Conservation (phyloP, 2,888 invertebrate genomes). For the Melieria picta region DNA sequence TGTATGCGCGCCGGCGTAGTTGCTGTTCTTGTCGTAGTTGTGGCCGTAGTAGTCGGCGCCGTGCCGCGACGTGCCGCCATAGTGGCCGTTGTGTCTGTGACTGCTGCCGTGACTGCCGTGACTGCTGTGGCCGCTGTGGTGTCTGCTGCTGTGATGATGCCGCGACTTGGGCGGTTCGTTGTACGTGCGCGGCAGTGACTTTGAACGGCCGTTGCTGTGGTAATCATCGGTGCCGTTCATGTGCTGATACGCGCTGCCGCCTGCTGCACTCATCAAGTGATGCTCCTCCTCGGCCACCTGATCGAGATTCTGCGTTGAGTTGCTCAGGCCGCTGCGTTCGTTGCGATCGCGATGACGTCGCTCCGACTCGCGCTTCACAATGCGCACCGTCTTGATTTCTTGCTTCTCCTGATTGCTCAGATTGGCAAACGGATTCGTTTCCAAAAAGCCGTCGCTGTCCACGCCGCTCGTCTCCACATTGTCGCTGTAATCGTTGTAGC, state of each 20-base stretch:
- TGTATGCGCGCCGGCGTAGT: conserved; percentile 48
- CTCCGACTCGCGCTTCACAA: conserved; percentile 92
- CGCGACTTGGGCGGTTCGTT: conserved; percentile 55
- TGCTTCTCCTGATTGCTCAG: conserved; percentile 81
- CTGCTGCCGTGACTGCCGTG: too few relatives aligned
- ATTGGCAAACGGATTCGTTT: conserved; percentile 67
- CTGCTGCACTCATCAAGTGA: conserved; percentile 40
- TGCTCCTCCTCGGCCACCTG: conserved; percentile 66
- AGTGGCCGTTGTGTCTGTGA: conserved; percentile 47
- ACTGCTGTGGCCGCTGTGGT: conserved; percentile 45
- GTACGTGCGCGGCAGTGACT: conserved; percentile 69
- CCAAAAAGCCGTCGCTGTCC: conserved; percentile 64
- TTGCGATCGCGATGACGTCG: conserved; percentile 82
- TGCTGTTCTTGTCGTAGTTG: conserved; percentile 61
- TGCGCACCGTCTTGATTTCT: conserved; percentile 92
- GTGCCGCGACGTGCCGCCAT: conserved; percentile 36
- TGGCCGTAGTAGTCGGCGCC: conserved; percentile 47
- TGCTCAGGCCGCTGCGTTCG: conserved; percentile 71
- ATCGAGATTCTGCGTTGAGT: conserved; percentile 64
- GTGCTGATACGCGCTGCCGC: conserved; percentile 22
- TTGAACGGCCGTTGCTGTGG: conserved; percentile 63
- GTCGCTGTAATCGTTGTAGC: conserved; percentile 62
- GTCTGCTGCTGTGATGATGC: conserved; percentile 49
- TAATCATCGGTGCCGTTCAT: conserved; percentile 52
- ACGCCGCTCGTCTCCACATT: conserved; percentile 62